phyloP scores from a whole-genome alignment of 2,888 invertebrate species.

The Drosophila emarginata region DNA sequence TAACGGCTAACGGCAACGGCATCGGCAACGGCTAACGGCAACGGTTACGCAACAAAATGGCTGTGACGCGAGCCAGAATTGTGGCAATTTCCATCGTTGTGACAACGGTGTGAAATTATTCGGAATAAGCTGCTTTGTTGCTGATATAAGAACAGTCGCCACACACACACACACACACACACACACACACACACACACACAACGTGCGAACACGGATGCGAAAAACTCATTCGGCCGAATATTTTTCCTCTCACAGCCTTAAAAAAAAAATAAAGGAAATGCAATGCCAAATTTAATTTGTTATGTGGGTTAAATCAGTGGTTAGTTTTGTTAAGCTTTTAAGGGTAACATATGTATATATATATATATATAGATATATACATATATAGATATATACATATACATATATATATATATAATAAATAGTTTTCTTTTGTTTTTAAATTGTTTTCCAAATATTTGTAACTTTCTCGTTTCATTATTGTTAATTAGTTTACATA shows the following conservation, averaged over 20 bases:
- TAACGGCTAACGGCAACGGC: not conserved
- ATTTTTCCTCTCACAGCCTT: no score
- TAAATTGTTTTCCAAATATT: no score
- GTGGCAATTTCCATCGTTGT: slow-evolving; percentile 11
- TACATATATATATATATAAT: no score
- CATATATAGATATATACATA: no score
- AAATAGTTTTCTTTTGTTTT: no score
- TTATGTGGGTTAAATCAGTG: not conserved
- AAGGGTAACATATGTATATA: not conserved
- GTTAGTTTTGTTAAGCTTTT: not conserved
- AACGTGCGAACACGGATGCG: not conserved
- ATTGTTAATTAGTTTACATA: no score
- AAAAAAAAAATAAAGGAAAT: not conserved
- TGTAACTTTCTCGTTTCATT: no score
- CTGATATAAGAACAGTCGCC: slow-evolving; percentile 8
- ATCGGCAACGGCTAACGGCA: slow-evolving; percentile 1
- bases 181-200: no score
- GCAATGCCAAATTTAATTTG: not conserved
- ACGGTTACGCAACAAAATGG: not conserved
- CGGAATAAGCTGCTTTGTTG: slow-evolving; percentile 25
- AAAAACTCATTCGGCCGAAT: not conserved
- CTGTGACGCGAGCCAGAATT: not conserved
- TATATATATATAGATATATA: no score
- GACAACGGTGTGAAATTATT: slow-evolving; percentile 29
- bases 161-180: no score